Percentiles rank a stretch among this genome's conserved stretches.
Conservation (phyloP, 1,140 invertebrate genomes). For the Tetragnatha versicolor region DNA sequence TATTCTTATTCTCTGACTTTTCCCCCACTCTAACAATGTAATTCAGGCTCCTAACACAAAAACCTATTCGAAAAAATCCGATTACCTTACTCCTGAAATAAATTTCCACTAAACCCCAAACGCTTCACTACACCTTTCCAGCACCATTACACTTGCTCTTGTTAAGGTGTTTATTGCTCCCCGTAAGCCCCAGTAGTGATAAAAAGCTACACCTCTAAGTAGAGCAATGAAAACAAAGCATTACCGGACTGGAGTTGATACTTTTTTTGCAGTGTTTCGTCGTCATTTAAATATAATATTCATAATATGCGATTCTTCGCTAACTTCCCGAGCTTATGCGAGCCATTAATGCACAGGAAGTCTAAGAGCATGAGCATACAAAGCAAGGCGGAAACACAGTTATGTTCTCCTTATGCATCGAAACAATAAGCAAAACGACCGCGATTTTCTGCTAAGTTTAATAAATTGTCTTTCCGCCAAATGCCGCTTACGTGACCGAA, state of each 20-base stretch:
- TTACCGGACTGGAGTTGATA: not conserved
- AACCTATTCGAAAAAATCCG: too few species aligned
- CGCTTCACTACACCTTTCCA: too few species aligned
- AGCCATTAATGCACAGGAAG: conserved; percentile 39
- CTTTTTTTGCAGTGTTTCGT: conserved; percentile 22
- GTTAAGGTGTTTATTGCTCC: conserved; percentile 8
- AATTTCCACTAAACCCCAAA: too few species aligned
- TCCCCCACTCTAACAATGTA: too few species aligned
- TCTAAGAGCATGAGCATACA: conserved; percentile 15
- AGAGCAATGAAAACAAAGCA: conserved; percentile 12
- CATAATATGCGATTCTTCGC: conserved; percentile 33
- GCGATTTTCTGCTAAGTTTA: conserved; percentile 50
- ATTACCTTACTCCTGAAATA: too few species aligned
- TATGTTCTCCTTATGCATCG: conserved; percentile 35
- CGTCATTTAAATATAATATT: conserved; percentile 44
- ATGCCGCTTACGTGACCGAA: conserved; percentile 37
- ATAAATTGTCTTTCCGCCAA: conserved; percentile 48
- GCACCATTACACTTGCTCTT: not conserved
- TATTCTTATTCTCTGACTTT: too few species aligned
- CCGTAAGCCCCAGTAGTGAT: conserved; percentile 22
- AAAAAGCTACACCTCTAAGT: conserved; percentile 19
- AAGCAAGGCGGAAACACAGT: conserved; percentile 31
- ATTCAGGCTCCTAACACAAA: too few species aligned
- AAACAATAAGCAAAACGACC: conserved; percentile 35
- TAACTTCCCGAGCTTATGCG: conserved; percentile 1